Conservation (phyloP, 2,888 invertebrate species). For the Phasia obesa region DNA sequence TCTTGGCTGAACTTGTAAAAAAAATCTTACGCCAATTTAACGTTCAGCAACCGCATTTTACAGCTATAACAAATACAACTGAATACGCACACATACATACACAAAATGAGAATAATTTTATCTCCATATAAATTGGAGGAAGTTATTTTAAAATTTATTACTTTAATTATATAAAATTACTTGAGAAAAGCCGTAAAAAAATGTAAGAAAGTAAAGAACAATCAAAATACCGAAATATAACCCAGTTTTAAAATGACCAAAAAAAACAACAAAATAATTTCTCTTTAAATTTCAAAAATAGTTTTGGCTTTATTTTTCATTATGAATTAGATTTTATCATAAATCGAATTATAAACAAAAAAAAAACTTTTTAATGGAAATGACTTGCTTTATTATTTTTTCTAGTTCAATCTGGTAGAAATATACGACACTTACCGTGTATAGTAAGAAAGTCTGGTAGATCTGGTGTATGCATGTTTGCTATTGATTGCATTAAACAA, state of each 20-base stretch:
- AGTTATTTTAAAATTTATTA: slow-evolving; percentile 66
- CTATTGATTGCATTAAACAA: slow-evolving; percentile 94
- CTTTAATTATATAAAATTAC: slow-evolving; percentile 67
- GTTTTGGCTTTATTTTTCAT: neutral
- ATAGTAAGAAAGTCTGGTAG: slow-evolving; percentile 90
- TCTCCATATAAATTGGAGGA: slow-evolving; percentile 50
- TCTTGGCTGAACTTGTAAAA: slow-evolving; percentile 38
- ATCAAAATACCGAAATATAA: slow-evolving; percentile 48
- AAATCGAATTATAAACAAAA: too few species aligned
- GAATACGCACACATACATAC: neutral
- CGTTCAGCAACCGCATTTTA: slow-evolving; percentile 68
- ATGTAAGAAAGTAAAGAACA: slow-evolving; percentile 30
- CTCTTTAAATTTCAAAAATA: neutral
- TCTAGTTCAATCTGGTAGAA: slow-evolving; percentile 90
- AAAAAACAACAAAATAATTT: neutral
- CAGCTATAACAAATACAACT: slow-evolving; percentile 42
- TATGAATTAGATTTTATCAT: neutral
- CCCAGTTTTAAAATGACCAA: slow-evolving; percentile 45
- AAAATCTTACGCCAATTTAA: slow-evolving; percentile 50
- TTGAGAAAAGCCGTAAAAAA: slow-evolving; percentile 22
- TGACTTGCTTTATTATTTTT: slow-evolving; percentile 76
- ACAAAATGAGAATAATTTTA: slow-evolving; percentile 21
- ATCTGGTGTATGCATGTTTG: slow-evolving; percentile 96
- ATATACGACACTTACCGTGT: slow-evolving; percentile 94
- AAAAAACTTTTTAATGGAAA: too few species aligned